Percentiles rank a stretch among this genome's conserved stretches.
Conservation (phyloP, 2,113 vertebrate genomes). For the Ammodytes marinus region DNA sequence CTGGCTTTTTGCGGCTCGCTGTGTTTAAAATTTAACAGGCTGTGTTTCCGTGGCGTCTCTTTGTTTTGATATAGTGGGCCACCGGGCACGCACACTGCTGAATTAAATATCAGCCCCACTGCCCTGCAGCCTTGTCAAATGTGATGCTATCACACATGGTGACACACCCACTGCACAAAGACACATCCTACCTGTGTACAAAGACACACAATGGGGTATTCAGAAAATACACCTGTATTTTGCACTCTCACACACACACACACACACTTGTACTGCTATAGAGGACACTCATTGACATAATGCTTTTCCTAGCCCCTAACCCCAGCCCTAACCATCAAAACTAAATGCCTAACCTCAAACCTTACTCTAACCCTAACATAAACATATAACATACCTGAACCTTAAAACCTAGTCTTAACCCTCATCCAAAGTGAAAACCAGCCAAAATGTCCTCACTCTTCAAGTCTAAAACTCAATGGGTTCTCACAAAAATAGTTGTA, state of each 20-base stretch:
- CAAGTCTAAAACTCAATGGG: no score
- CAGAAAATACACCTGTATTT: background rate
- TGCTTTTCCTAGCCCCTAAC: no score
- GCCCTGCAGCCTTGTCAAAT: constrained; percentile 45
- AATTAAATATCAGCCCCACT: constrained; percentile 63
- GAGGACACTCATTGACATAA: no score
- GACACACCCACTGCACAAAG: constrained; percentile 1
- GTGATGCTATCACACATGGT: constrained; percentile 1
- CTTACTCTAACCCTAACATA: no score
- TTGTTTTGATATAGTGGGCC: constrained; percentile 66
- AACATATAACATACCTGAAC: no score
- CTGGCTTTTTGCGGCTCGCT: constrained; percentile 62
- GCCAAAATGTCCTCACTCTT: no score
- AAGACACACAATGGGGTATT: background rate
- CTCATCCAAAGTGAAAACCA: no score
- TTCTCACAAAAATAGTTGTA: no score
- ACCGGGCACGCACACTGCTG: constrained; percentile 23
- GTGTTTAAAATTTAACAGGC: constrained; percentile 79
- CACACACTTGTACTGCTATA: no score
- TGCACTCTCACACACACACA: background rate
- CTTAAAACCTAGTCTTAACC: no score
- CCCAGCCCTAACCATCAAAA: no score
- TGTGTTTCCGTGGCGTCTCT: constrained; percentile 51
- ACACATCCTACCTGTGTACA: background rate
- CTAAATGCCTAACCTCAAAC: no score